Evolutionary conservation across 2,797 vertebrate species (phyloP), one percentile per base, ranked within the genome.

Genomic region (Kryptolebias ocellatus): DNA sequence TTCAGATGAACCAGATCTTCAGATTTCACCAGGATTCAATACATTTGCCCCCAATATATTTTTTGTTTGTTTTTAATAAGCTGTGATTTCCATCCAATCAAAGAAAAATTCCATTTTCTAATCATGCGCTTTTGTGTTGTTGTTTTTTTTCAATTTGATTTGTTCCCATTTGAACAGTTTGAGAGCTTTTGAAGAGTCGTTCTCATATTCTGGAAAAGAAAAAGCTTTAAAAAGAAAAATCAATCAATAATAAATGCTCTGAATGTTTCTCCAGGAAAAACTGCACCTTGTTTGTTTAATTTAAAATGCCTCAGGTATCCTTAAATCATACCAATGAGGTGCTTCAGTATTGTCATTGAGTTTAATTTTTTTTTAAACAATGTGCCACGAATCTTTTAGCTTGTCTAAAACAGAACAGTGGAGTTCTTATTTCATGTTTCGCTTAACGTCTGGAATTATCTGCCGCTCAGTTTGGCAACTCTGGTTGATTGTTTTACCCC

Each of bases 301-400:
- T 53, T 64, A 42, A 58, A 42, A 29, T 60, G 79, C 87, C 64
- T 81, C 67, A 0, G 70, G 70, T 65, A 27, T 57, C 57, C 75
- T 44, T 70, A 79, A 75, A 71, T 84, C 51, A 82, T 31, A 67
- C 44, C 79, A 58, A 39, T 62, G 60, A 46, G 60, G 45, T 72
- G 59, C 61, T 80, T 76, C 53, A 18, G 28, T 9, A 0, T 66
- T 7, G 3, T 66, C 20, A 24, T 24, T 24, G 20, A 27, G 78
- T 83, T 83, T 58, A 44, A 52, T 68, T 78, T 78, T 78, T 78
- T 80, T n/a, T 56, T 67, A 80, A 79, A 70, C 44, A 28, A 1
- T 4, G 16, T 34, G 71, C 57, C 31, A 55, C 11, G 69, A 73
- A 68, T 75, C 73, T 49, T 67, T 57, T 4, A 65, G 29, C 57